These are phyloP conservation scores for Listronotus oregonensis DNA, from an alignment of 1,140 invertebrate species.

Conservation along the genomic window DNA sequence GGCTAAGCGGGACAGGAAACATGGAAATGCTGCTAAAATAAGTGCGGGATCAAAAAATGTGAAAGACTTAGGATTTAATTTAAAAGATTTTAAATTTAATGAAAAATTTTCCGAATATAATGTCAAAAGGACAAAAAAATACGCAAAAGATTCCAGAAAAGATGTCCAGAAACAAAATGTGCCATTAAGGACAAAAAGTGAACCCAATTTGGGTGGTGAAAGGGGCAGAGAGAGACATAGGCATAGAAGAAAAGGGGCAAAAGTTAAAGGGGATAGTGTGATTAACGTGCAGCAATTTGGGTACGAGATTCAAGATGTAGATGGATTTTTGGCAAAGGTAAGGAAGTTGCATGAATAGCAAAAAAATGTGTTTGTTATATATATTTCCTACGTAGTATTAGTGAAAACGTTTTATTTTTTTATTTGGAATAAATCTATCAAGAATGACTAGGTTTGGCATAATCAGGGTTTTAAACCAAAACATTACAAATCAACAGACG, in stretches of 20 bases:
- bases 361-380: too few species aligned
- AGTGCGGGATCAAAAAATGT: too few species aligned
- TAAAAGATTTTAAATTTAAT: too few species aligned
- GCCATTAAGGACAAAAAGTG: slow-evolving; percentile 47
- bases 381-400: too few species aligned
- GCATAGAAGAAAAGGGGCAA: slow-evolving; percentile 36
- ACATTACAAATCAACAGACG: too few species aligned
- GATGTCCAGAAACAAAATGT: slow-evolving; percentile 36
- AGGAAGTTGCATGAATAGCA: slow-evolving; percentile 24
- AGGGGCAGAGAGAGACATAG: slow-evolving; percentile 23
- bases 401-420: too few species aligned
- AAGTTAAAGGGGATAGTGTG: slow-evolving; percentile 53
- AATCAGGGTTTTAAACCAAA: too few species aligned
- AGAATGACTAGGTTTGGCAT: too few species aligned
- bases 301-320: slow-evolving; percentile 76
- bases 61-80: too few species aligned
- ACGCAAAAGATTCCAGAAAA: slow-evolving; percentile 15
- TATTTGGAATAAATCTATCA: too few species aligned
- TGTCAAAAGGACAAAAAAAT: background rate
- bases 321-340: slow-evolving; percentile 74
- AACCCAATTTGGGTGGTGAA: slow-evolving; percentile 47
- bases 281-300: slow-evolving; percentile 64
- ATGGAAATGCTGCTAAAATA: too few species aligned
- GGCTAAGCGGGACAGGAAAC: too few species aligned
- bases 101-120: slow-evolving; percentile 2